Percentiles rank a stretch among this genome's conserved stretches.
phyloP scores from a whole-genome alignment of 1,140 invertebrate species.

The Lasioglossum baleicum region DNA sequence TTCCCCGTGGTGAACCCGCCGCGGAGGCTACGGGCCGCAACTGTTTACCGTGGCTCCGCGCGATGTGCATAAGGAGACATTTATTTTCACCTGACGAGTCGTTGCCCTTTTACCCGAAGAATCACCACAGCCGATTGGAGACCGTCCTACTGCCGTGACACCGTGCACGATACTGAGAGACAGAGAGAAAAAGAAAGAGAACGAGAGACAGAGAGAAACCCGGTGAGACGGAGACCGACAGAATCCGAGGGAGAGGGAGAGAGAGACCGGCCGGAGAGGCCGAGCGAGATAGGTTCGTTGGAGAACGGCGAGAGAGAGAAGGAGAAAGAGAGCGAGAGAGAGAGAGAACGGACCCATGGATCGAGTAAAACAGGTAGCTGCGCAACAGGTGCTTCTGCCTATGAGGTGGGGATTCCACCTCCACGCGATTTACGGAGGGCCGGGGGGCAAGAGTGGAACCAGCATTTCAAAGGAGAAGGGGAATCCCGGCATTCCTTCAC shows the following conservation, averaged over 20 bases:
- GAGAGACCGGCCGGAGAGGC: conserved; percentile 12
- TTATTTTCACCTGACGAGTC: conserved; percentile 31
- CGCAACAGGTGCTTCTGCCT: conserved; percentile 76
- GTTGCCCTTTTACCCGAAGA: conserved; percentile 39
- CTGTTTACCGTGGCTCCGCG: conserved; percentile 11
- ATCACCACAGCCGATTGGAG: conserved; percentile 11
- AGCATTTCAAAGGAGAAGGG: conserved; percentile 14
- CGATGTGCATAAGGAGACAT: conserved; percentile 33
- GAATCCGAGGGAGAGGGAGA: conserved; percentile 31
- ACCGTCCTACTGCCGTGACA: conserved; percentile 58
- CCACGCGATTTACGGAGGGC: conserved; percentile 11
- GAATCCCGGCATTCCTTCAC: conserved; percentile 36
- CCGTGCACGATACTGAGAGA: conserved; percentile 62
- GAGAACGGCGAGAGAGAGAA: conserved; percentile 30
- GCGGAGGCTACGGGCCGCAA: neutral
- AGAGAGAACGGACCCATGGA: conserved; percentile 55
- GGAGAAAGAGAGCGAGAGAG: conserved; percentile 13
- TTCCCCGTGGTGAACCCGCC: neutral
- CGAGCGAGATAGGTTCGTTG: conserved; percentile 33
- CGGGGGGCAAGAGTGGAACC: conserved; percentile 12
- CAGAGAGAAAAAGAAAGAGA: conserved; percentile 25
- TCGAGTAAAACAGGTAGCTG: conserved; percentile 72
- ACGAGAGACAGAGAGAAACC: conserved; percentile 39
- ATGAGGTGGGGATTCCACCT: conserved; percentile 34
- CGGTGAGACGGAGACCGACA: no score